Evolutionary conservation across 2,113 vertebrate genomes (phyloP).

Genomic region (Oryzias melastigma): DNA sequence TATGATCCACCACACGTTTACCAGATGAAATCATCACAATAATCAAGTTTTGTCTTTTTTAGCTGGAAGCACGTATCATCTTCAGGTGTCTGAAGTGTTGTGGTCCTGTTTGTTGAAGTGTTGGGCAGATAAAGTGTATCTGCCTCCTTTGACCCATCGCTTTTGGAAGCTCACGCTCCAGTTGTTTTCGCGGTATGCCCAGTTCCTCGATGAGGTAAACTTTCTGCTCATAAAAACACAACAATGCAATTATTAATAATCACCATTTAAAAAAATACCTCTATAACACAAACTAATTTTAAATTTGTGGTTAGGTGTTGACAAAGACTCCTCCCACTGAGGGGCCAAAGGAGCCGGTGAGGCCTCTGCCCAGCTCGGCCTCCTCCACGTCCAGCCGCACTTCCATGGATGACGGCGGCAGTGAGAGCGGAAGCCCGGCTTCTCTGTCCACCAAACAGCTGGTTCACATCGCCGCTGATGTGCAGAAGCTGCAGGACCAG

Average conservation of each 20-base stretch:
- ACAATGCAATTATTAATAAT: background rate
- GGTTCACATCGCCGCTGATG: conserved; percentile 83
- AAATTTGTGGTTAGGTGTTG: conserved; percentile 74
- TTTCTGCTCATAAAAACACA: background rate
- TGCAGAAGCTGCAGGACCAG: conserved; percentile 86
- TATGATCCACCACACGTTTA: background rate
- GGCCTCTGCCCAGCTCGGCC: conserved; percentile 81
- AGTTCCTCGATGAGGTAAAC: conserved; percentile 87
- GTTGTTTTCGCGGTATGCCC: conserved; percentile 85
- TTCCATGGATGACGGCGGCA: conserved; percentile 80
- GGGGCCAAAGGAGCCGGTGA: conserved; percentile 78
- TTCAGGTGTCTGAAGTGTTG: conserved; percentile 85
- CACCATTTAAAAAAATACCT: too few species aligned
- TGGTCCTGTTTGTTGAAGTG: conserved; percentile 86
- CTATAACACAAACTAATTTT: background rate
- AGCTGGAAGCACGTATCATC: conserved; percentile 84
- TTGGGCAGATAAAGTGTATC: conserved; percentile 89
- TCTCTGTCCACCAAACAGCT: conserved; percentile 85
- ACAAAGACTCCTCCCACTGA: conserved; percentile 77
- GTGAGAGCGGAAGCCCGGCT: conserved; percentile 69
- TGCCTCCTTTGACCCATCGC: conserved; percentile 84
- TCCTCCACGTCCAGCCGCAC: conserved; percentile 77
- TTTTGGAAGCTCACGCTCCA: conserved; percentile 95
- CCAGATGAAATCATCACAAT: background rate
- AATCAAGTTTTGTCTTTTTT: conserved; percentile 15